Evolutionary conservation across 2,888 invertebrate species (phyloP).

Genomic region (Sphaerophoria rueppellii): DNA sequence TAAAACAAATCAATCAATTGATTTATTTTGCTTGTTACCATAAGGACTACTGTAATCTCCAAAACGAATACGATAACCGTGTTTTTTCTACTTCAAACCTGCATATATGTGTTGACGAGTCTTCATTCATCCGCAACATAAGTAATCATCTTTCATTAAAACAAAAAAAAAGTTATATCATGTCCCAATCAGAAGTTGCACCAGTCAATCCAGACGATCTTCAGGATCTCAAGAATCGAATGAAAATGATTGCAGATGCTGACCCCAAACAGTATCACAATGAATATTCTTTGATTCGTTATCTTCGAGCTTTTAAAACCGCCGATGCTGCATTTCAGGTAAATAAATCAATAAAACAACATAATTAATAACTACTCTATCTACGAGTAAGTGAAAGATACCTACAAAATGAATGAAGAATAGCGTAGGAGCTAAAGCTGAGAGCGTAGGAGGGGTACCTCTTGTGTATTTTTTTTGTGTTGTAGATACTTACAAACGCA

Average conservation of each 20-base stretch:
- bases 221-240: slow-evolving; percentile 86
- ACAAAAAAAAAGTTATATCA: slow-evolving; percentile 74
- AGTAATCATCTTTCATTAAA: slow-evolving; percentile 7
- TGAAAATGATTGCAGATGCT: slow-evolving; percentile 88
- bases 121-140: not conserved
- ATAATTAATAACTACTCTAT: not conserved
- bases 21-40: slow-evolving; percentile 24
- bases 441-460: not conserved
- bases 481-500: not conserved
- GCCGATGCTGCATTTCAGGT: slow-evolving; percentile 90
- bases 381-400: not conserved
- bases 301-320: slow-evolving; percentile 88
- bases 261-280: slow-evolving; percentile 90
- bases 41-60: slow-evolving; percentile 17
- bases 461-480: not conserved
- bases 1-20: slow-evolving; percentile 49
- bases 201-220: slow-evolving; percentile 86
- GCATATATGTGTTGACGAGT: slow-evolving; percentile 54
- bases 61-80: not conserved
- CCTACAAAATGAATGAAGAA: not conserved
- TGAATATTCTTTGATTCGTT: slow-evolving; percentile 88
- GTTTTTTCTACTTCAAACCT: not conserved
- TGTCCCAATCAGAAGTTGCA: slow-evolving; percentile 80
- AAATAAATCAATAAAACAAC: slow-evolving; percentile 73
- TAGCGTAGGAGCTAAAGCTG: not conserved